Evolutionary conservation across 1,140 invertebrate genomes (phyloP), one percentile per base, ranked within the genome.

Genomic region (Tenebrio molitor): DNA sequence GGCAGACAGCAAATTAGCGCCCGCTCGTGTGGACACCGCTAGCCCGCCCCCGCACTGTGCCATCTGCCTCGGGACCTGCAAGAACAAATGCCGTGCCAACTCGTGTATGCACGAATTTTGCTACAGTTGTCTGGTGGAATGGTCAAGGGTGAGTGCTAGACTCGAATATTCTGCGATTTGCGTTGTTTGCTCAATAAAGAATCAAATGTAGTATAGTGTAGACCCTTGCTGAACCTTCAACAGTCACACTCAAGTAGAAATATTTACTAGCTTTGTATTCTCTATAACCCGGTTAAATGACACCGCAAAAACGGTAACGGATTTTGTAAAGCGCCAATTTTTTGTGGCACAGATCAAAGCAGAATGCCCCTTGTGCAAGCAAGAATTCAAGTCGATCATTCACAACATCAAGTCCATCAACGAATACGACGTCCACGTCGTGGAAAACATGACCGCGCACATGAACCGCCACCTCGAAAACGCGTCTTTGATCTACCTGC

Each of bases 21-120:
- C 73, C 41, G 76, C 75, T 29, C 44, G 71, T 15, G 64, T 72
- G 7, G 87, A 84, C 0, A 80, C 88, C 2, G 81, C 85, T 2
- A 92, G 92, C 23, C 92, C 92, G n/a, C 91, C 92, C 0, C 90
- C 91, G 8, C 91, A 93, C 80, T 98, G 96, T 87, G 91, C 95
- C 29, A 98, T 98, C 79, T 98, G 96, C 78, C 86, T 98, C 46
- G 93, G 93, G 19, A 89, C 90, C 65, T 89, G 95, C 63, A 88
- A 90, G 69, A 95, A 97, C 78, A 96, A 94, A 79, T 97, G 94
- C 7, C 96, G 95, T 77, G 95, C 95, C 0, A 93, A 97, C 79
- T 93, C 91, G 25, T 98, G 96, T 81, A 89, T 95, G 75, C 97
- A 98, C 83, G 91, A 94, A 79, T 98, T 98, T 82, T 98, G 97